Evolutionary conservation across 2,797 vertebrate species (phyloP), one percentile per base, ranked within the genome.

Genomic region (Menidia menidia): DNA sequence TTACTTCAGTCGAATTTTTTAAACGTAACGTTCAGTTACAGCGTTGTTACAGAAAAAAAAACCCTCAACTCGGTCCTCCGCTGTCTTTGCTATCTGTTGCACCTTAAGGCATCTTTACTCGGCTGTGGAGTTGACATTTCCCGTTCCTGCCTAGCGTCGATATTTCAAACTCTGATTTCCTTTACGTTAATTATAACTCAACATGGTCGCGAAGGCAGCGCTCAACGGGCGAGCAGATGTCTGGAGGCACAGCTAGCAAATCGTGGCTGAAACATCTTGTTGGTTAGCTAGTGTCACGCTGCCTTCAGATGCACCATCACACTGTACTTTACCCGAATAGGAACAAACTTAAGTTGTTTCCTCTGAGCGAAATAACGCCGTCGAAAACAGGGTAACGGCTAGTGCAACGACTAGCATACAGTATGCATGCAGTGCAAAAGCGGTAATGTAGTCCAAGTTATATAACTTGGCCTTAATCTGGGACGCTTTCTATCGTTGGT

Each of bases 401-500:
- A 54, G 47, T 68, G 62, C 66, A 43, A 59, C 56, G 39, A 70
- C 39, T 6, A 69, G 70, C 64, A 76, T 61, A 68, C 75, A 60
- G 58, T 63, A 57, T 65, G 71, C 76, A 81, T 80, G 78, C 73
- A 64, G 45, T 59, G 73, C 87, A 85, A 71, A 81, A 80, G 69
- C 87, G 78, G 73, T 53, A 87, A 90, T 87, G 84, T 86, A 83
- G 85, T 80, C 77, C 81, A 85, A 89, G 88, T 95, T 95, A 94
- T 92, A 91, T 94, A 94, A 94, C 91, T 87, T 90, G 90, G 87
- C 92, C 92, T 93, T 93, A 93, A 94, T 94, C 92, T 93, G 82
- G 83, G 80, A 73, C 86, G 82, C 84, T 89, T 83, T 90, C 83
- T 75, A 81, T 61, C 83, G 77, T 66, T 78, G 78, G 68, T 45